Percentiles rank a stretch among this genome's conserved stretches.
These are phyloP conservation scores for Leptocoma aspasia DNA, from an alignment of 2,113 vertebrate species.

Conservation along the genomic window DNA sequence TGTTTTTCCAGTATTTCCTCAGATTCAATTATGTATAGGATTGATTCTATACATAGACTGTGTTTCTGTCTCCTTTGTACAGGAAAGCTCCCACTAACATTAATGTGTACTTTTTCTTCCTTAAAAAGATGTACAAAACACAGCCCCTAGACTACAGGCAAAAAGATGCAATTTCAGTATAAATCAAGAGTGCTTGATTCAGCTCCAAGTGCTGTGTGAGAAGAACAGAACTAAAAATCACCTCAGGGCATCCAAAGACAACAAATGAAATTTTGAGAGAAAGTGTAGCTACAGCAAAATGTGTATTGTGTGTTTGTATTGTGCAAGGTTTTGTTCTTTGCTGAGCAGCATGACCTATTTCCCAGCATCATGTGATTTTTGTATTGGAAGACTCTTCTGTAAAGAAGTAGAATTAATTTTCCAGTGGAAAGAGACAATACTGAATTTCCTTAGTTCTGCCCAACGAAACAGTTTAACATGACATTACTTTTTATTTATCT, in stretches of 20 bases:
- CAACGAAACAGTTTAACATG: background rate
- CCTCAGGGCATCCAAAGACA: background rate
- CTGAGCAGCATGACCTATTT: constrained; percentile 36
- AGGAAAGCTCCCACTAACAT: background rate
- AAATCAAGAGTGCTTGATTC: background rate
- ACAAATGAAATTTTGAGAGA: background rate
- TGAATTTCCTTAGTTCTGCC: background rate
- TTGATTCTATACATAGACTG: background rate
- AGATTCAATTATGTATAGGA: background rate
- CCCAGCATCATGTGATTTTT: constrained; percentile 27
- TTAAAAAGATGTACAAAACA: background rate
- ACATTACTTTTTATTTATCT: background rate
- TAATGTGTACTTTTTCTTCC: background rate
- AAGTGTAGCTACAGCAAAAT: background rate
- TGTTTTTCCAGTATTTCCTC: background rate
- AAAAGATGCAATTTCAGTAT: background rate
- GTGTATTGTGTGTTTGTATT: background rate
- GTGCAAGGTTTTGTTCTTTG: background rate
- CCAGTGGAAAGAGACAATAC: background rate
- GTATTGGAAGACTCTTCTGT: background rate
- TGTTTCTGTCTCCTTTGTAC: background rate
- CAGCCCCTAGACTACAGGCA: background rate
- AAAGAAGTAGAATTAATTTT: constrained; percentile 13
- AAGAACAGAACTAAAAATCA: background rate
- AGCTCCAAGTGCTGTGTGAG: background rate